phyloP scores from a whole-genome alignment of 2,888 invertebrate genomes.

The Erebia palarica region DNA sequence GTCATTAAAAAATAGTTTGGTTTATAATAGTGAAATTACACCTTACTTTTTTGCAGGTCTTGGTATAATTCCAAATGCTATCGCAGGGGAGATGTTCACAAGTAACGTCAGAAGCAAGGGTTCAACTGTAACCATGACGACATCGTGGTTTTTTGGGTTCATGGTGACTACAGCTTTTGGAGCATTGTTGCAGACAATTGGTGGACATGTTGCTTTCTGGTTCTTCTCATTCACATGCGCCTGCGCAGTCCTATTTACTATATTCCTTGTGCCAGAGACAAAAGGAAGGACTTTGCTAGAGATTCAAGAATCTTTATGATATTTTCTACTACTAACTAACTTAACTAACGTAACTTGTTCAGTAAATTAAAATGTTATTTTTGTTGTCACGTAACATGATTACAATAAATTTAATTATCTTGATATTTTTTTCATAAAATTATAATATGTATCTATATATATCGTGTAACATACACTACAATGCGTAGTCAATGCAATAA shows the following conservation, averaged over 20 bases:
- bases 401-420: no score
- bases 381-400: no score
- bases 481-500: no score
- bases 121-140: slow-evolving; percentile 38
- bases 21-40: no score
- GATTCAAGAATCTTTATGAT: slow-evolving; percentile 84
- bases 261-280: slow-evolving; percentile 88
- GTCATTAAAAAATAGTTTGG: no score
- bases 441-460: no score
- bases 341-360: no score
- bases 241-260: slow-evolving; percentile 84
- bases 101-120: slow-evolving; percentile 44
- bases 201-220: slow-evolving; percentile 85
- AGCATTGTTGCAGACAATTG: slow-evolving; percentile 59
- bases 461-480: no score
- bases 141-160: slow-evolving; percentile 41
- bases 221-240: slow-evolving; percentile 73
- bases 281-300: slow-evolving; percentile 89
- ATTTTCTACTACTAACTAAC: slow-evolving; percentile 25
- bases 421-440: no score
- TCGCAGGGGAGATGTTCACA: slow-evolving; percentile 45
- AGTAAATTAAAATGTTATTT: no score
- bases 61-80: slow-evolving; percentile 41
- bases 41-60: slow-evolving; percentile 41
- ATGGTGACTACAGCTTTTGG: slow-evolving; percentile 41